Evolutionary conservation across 1,140 invertebrate genomes (phyloP).

Genomic region (Cotesia chilonis): DNA sequence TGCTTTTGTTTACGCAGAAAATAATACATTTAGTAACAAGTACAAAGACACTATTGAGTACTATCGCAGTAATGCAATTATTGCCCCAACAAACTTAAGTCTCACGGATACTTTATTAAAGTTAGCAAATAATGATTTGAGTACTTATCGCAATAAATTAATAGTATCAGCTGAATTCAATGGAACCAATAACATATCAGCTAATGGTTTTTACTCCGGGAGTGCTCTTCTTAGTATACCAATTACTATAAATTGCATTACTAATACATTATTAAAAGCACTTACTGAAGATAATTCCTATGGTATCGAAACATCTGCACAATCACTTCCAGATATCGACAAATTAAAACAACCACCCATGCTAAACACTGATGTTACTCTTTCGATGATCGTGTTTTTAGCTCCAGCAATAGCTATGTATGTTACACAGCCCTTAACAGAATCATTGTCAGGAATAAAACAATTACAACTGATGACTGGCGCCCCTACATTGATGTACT

Average conservation of each 20-base stretch:
- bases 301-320: conserved; percentile 49
- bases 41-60: conserved; percentile 43
- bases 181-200: conserved; percentile 32
- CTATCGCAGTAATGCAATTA: conserved; percentile 34
- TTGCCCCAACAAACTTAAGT: conserved; percentile 22
- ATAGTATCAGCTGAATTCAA: conserved; percentile 59
- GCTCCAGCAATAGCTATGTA: conserved; percentile 36
- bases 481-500: conserved; percentile 66
- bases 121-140: conserved; percentile 45
- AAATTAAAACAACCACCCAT: background rate
- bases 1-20: conserved; percentile 47
- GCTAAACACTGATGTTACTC: background rate
- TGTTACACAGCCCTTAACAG: conserved; percentile 63
- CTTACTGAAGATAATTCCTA: conserved; percentile 46
- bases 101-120: conserved; percentile 48
- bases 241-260: conserved; percentile 55
- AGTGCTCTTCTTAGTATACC: conserved; percentile 56
- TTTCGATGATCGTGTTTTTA: conserved; percentile 36
- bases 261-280: conserved; percentile 55
- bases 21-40: conserved; percentile 38
- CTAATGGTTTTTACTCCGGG: conserved; percentile 58
- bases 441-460: conserved; percentile 64
- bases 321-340: conserved; percentile 49
- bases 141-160: conserved; percentile 53
- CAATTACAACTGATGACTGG: conserved; percentile 73